Evolutionary conservation across 2,888 invertebrate genomes (phyloP).

Genomic region (Nesidiocoris tenuis): DNA sequence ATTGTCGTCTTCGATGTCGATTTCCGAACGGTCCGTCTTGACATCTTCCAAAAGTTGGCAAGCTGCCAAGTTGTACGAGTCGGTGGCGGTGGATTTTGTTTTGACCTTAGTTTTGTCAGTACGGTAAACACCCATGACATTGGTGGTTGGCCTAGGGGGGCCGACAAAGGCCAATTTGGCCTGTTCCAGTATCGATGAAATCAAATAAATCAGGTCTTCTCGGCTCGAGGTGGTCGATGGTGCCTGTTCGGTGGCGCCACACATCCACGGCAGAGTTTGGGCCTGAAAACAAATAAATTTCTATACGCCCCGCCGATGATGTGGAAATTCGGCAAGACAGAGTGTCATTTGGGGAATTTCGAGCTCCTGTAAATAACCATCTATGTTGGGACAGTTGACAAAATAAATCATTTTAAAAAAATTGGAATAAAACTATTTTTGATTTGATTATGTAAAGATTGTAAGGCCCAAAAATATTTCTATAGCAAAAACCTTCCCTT

Average conservation of each 20-base stretch:
- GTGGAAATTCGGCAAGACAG: not conserved
- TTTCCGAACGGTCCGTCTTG: conserved; percentile 20
- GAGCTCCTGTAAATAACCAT: too few relatives aligned
- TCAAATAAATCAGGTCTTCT: conserved; percentile 61
- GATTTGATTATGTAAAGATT: too few relatives aligned
- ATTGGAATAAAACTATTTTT: too few relatives aligned
- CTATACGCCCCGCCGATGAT: not conserved
- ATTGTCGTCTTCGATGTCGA: conserved; percentile 45
- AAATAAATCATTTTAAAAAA: too few relatives aligned
- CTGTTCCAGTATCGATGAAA: conserved; percentile 54
- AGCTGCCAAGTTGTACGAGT: conserved; percentile 46
- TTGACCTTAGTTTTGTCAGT: conserved; percentile 8
- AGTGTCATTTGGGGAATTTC: too few relatives aligned
- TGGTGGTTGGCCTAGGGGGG: not conserved
- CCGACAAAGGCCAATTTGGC: conserved; percentile 46
- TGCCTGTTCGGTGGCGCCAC: conserved; percentile 28
- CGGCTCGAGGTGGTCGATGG: conserved; percentile 40
- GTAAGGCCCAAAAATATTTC: too few relatives aligned
- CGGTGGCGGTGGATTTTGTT: conserved; percentile 16
- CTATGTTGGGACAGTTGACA: too few relatives aligned
- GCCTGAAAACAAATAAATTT: conserved; percentile 45
- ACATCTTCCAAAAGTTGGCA: conserved; percentile 48
- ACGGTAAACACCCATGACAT: not conserved
- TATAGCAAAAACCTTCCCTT: too few relatives aligned
- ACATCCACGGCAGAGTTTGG: conserved; percentile 46